Evolutionary conservation across 1,140 invertebrate species (phyloP).

Genomic region (Odontomachus brunneus): DNA sequence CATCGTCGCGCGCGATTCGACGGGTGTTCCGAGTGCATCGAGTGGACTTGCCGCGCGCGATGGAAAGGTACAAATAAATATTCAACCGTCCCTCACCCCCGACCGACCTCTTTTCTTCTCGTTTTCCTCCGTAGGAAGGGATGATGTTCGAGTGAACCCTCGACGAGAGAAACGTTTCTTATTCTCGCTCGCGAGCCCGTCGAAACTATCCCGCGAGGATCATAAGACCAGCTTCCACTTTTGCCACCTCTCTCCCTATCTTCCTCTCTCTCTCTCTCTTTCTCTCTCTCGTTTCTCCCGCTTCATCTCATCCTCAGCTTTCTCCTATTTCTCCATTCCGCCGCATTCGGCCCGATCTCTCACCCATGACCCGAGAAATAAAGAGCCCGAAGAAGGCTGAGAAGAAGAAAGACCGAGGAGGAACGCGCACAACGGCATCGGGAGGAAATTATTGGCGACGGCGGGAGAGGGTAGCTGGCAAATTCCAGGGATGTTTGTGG

Average conservation of each 20-base stretch:
- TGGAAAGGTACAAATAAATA: constrained; percentile 69
- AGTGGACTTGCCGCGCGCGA: constrained; percentile 35
- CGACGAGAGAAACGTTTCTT: constrained; percentile 58
- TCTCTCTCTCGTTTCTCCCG: neutral
- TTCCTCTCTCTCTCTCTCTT: neutral
- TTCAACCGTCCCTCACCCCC: constrained; percentile 39
- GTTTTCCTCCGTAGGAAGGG: neutral
- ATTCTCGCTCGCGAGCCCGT: constrained; percentile 43
- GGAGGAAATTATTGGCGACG: constrained; percentile 48
- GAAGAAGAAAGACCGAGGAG: neutral
- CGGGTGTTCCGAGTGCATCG: constrained; percentile 55
- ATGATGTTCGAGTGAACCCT: constrained; percentile 62
- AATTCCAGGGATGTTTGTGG: constrained; percentile 52
- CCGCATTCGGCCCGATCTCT: constrained; percentile 22
- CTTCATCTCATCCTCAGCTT: neutral
- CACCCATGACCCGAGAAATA: constrained; percentile 46
- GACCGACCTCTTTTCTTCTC: constrained; percentile 21
- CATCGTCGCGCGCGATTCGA: constrained; percentile 21
- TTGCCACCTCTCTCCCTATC: neutral
- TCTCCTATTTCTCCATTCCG: constrained; percentile 24
- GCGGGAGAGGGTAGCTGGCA: neutral
- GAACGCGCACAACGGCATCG: neutral
- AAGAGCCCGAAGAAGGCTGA: constrained; percentile 33
- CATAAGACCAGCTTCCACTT: constrained; percentile 37
- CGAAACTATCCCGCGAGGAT: constrained; percentile 50